These are phyloP conservation scores for Oncorhynchus mykiss DNA, from an alignment of 2,113 vertebrate genomes.

Conservation along the genomic window DNA sequence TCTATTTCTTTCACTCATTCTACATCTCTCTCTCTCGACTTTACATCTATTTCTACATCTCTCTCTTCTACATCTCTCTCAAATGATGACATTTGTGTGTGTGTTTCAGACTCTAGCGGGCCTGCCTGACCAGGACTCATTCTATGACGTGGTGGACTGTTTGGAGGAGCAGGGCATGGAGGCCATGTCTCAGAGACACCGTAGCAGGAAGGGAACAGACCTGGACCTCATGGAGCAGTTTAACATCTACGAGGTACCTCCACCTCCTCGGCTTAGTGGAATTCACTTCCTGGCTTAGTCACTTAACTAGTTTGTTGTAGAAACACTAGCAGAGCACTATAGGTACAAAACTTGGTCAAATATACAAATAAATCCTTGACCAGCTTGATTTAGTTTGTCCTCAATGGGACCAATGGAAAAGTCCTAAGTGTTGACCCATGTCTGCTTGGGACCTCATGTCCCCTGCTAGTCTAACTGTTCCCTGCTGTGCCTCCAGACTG, in stretches of 20 bases:
- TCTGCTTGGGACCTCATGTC: no score
- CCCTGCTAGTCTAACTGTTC: neutral
- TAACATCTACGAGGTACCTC: slow-evolving; percentile 92
- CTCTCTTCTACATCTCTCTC: neutral
- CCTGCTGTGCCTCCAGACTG: slow-evolving; percentile 68
- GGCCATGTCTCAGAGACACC: slow-evolving; percentile 83
- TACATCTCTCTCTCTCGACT: neutral
- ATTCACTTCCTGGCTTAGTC: no score
- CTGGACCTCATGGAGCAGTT: slow-evolving; percentile 93
- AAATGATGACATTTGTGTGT: slow-evolving; percentile 3
- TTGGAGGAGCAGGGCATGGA: slow-evolving; percentile 94
- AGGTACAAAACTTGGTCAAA: no score
- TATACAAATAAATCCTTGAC: no score
- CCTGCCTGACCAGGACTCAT: slow-evolving; percentile 93
- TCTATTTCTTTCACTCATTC: neutral
- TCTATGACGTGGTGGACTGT: slow-evolving; percentile 94
- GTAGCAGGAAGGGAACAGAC: slow-evolving; percentile 91
- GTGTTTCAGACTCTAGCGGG: slow-evolving; percentile 82
- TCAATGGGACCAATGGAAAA: neutral
- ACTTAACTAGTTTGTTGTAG: no score
- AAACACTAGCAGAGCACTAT: no score
- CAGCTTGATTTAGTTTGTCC: neutral
- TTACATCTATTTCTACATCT: neutral
- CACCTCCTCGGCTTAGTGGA: neutral
- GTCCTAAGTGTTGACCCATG: neutral